Conservation (phyloP, 2,797 vertebrate species). For the Anabas testudineus region DNA sequence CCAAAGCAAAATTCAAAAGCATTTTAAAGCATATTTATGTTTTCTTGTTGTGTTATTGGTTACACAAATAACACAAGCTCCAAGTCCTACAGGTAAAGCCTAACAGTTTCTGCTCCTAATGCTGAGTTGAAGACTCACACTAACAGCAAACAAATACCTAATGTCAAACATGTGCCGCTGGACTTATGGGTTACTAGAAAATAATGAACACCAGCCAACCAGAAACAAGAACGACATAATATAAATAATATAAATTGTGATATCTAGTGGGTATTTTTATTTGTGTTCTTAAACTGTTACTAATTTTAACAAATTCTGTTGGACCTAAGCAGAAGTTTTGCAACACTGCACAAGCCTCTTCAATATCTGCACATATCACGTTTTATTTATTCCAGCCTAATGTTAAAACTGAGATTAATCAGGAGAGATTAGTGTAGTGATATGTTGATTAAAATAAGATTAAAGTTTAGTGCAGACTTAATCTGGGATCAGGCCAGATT, state of each 20-base stretch:
- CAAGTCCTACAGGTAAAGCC: not conserved
- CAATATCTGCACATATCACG: not conserved
- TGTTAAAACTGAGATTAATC: slow-evolving; percentile 10
- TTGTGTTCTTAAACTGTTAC: not conserved
- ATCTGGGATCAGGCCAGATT: slow-evolving; percentile 32
- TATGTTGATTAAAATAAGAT: slow-evolving; percentile 22
- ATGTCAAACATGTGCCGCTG: not conserved
- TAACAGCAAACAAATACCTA: not conserved
- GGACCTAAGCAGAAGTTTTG: not conserved
- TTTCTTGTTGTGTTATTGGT: too few species aligned
- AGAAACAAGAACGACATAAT: not conserved
- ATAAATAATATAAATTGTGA: not conserved
- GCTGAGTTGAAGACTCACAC: not conserved
- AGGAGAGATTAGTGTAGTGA: slow-evolving; percentile 24
- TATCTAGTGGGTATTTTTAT: not conserved
- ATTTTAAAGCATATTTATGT: not conserved
- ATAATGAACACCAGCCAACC: not conserved
- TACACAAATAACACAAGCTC: not conserved
- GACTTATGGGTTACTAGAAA: not conserved
- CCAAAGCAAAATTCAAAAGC: not conserved
- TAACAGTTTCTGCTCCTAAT: not conserved
- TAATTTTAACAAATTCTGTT: not conserved
- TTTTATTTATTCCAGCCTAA: not conserved
- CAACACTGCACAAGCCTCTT: not conserved
- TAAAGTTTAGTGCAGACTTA: slow-evolving; percentile 18